Conservation (phyloP, 2,888 invertebrate genomes). For the Hydroisotoma schaefferi region DNA sequence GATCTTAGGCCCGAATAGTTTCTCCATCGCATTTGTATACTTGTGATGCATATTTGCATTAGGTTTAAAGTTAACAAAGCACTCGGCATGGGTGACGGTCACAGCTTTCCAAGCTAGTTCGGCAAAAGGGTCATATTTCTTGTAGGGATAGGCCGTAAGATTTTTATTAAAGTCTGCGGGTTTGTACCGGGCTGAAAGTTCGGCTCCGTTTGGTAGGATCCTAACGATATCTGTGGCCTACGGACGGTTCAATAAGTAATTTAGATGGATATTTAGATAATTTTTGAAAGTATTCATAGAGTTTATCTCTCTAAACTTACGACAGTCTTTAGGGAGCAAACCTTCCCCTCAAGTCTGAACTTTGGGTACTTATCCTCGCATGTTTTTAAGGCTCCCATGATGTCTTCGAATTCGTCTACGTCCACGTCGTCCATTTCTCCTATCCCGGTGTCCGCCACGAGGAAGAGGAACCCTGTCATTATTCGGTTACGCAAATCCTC, state of each 20-base stretch:
- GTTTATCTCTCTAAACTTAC: slow-evolving; percentile 19
- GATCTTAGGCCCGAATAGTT: slow-evolving; percentile 33
- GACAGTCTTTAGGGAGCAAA: slow-evolving; percentile 31
- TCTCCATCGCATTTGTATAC: slow-evolving; percentile 36
- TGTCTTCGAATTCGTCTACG: slow-evolving; percentile 40
- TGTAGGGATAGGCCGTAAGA: slow-evolving; percentile 24
- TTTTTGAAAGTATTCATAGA: slow-evolving; percentile 1
- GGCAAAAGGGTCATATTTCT: slow-evolving; percentile 34
- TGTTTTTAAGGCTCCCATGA: slow-evolving; percentile 35
- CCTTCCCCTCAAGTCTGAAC: slow-evolving; percentile 38
- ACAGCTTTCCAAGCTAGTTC: slow-evolving; percentile 42
- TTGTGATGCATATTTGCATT: slow-evolving; percentile 44
- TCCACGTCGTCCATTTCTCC: slow-evolving; percentile 37
- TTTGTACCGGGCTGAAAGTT: slow-evolving; percentile 21
- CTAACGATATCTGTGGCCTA: slow-evolving; percentile 32
- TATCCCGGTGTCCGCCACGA: slow-evolving; percentile 34
- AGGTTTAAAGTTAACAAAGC: slow-evolving; percentile 40
- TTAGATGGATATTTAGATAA: not conserved
- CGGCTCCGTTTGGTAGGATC: slow-evolving; percentile 24
- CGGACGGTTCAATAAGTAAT: not conserved
- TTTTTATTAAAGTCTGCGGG: not conserved
- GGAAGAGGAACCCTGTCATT: slow-evolving; percentile 36
- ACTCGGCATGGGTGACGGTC: slow-evolving; percentile 37
- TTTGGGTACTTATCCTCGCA: slow-evolving; percentile 27
- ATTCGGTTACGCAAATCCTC: slow-evolving; percentile 32